A percentile compares a stretch with the other conserved stretches of the same genome.
Evolutionary conservation across 2,797 vertebrate genomes (phyloP).

Genomic region (Hemibagrus guttatus): DNA sequence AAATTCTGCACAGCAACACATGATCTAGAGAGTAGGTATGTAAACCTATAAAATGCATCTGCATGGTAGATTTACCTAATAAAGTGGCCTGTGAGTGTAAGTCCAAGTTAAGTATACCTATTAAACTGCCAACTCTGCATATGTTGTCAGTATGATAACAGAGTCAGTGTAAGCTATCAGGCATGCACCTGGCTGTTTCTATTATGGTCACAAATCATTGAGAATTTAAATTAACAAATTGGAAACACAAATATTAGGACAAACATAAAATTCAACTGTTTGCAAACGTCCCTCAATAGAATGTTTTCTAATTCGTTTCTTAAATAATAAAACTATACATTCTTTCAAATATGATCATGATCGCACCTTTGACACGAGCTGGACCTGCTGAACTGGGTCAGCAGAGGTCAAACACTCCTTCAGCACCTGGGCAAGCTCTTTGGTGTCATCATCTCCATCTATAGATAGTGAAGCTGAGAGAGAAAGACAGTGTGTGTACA

Average conservation of each 20-base stretch:
- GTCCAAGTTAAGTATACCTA: background rate
- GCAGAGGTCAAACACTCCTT: conserved; percentile 77
- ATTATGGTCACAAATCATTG: background rate
- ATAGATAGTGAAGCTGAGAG: conserved; percentile 70
- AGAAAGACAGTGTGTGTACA: conserved; percentile 1
- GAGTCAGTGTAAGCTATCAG: background rate
- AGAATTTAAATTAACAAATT: background rate
- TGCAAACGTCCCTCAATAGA: background rate
- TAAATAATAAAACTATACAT: background rate
- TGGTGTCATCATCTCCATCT: conserved; percentile 71
- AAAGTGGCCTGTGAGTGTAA: background rate
- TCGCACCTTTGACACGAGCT: conserved; percentile 84
- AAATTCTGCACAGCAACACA: background rate
- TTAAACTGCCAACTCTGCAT: background rate
- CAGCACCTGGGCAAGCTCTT: conserved; percentile 80
- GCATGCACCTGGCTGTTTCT: background rate
- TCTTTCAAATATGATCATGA: background rate
- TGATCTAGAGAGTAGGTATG: background rate
- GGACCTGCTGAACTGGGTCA: conserved; percentile 89
- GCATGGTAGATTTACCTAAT: background rate
- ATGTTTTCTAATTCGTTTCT: background rate
- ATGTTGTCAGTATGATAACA: background rate
- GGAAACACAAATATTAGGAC: background rate
- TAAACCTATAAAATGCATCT: background rate
- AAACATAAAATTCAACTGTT: background rate